Base-by-base conservation (phyloP, 2,888 invertebrate species). In the Caenorhabditis afra region DNA sequence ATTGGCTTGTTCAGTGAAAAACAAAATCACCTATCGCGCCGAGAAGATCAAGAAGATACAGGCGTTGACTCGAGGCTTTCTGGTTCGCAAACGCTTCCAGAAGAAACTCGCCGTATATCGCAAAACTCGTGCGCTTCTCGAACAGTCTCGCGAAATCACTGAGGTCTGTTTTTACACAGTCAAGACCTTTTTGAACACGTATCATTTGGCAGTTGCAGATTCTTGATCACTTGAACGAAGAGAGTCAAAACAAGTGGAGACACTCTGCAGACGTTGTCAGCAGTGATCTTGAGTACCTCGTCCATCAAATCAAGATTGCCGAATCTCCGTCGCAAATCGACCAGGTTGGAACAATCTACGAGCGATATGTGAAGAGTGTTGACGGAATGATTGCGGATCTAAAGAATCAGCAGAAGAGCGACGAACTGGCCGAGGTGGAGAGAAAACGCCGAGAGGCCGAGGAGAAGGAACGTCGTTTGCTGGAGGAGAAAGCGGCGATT, bases 21-120 rank as follows among this genome's bases (percentile, higher is more conserved):
- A 97, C 91, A 97, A 96, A 91, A 97, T 99, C 78, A 91, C 93
- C 0, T 97, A 94, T 91, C 94, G 97, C 4, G 93, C 94, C 76
- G 92, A 93, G 82, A 94, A 95, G 87, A 93, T 96, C 22, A 92
- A 96, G 37, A 92, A 93, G 1, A 93, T 97, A 39, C 98, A 98
- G 92, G 95, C 95, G 91, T 93, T 93, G 11, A 93, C 95, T 0
- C 93, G 95, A 49, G 96, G 96, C 87, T 94, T 94, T 91, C 91
- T 95, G 64, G 94, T 94, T 0, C 93, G 94, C 23, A 94, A 94
- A 86, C 94, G 93, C 77, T 81, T 80, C 67, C 70, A 52, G 12
- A 84, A 83, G 29, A 80, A 85, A 67, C 76, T 81, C 16, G 70
- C 67, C 16, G 67, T 84, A 22, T 85, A 65, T 50, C 75, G 81